Conservation (phyloP, 2,113 vertebrate genomes). For the Notothenia coriiceps region DNA sequence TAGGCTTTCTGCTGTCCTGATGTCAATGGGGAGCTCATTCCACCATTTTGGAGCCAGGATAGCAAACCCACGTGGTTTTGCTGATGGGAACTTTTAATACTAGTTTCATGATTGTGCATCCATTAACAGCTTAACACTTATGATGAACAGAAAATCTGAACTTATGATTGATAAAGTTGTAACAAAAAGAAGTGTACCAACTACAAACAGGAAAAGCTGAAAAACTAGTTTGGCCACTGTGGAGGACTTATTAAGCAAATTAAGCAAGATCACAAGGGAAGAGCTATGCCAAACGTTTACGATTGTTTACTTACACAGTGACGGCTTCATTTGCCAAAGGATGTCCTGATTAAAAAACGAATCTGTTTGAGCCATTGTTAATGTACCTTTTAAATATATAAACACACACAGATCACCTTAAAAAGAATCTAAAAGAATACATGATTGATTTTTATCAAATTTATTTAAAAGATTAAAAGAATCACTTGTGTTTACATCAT, state of each 20-base stretch:
- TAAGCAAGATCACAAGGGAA: neutral
- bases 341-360: too few relatives aligned
- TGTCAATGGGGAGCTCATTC: too few relatives aligned
- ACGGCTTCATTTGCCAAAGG: too few relatives aligned
- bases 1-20: too few relatives aligned
- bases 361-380: neutral
- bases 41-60: too few relatives aligned
- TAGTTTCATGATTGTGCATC: neutral
- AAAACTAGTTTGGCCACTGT: conserved; percentile 12
- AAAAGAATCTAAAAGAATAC: neutral
- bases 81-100: too few relatives aligned
- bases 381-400: neutral
- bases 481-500: conserved; percentile 75
- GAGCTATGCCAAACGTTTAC: too few relatives aligned
- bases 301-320: neutral
- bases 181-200: neutral
- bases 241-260: neutral
- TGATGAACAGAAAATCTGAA: neutral
- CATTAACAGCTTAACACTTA: neutral
- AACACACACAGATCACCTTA: neutral
- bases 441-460: conserved; percentile 69
- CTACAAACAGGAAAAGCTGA: neutral
- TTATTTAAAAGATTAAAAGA: conserved; percentile 87
- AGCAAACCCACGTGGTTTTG: too few relatives aligned
- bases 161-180: neutral